Evolutionary conservation across 2,797 vertebrate species (phyloP), one percentile per base, ranked within the genome.

Genomic region (Nasua narica): DNA sequence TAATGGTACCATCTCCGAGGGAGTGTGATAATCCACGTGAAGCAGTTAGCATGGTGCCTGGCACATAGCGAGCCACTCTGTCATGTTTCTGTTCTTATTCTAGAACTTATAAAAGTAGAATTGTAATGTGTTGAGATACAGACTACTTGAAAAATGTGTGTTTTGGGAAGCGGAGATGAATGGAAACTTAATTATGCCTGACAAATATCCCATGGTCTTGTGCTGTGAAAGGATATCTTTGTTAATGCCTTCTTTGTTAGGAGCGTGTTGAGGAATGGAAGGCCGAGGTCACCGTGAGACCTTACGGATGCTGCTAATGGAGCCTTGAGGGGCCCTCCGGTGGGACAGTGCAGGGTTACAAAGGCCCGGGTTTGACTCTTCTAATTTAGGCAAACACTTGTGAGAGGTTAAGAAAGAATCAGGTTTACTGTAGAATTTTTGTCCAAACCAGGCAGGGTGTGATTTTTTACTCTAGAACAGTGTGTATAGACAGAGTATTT

Each of bases 141-240:
- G 62, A 90, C 67, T 67, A 56, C 58, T 92, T 84, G 77, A 88
- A 72, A 97, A 95, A 67, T 72, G 2, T 91, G 46, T 91, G 46
- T 86, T 98, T 96, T 82, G 27, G 60, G 50, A 48, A 96, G 60
- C 52, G 32, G 40, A 97, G 87, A 88, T 94, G 46, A 96, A 70
- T 83, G 70, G 79, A 96, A 97, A 97, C 76, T 91, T 97, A 97
- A 98, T 97, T 67, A 15, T 18, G 9, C 97, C 91, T 98, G 96
- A 95, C 85, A 94, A 96, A 95, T 87, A 72, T 11, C 87, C 83
- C 86, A n/a, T 70, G 70, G 65, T 90, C 82, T 93, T 92, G 32
- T 32, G n/a, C 65, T 92, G 16, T 87, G 88, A 92, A 84, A 52
- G 78, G 25, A 37, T 81, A 10, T 81, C 89, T 62, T 95, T 95